Conservation (phyloP, 2,797 vertebrate genomes). For the Eutrigla gurnardus region DNA sequence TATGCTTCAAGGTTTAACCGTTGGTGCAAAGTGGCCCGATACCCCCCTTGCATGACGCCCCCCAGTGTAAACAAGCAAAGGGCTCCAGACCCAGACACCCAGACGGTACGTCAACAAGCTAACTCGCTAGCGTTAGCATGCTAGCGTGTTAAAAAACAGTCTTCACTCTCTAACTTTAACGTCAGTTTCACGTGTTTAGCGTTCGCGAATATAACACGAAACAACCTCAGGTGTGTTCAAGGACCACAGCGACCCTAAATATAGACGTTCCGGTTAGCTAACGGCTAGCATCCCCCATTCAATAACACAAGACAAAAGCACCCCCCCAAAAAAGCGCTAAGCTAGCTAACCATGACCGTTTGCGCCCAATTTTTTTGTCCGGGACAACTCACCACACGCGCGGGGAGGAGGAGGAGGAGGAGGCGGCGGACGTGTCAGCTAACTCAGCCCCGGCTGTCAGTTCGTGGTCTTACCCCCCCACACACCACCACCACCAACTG, state of each 20-base stretch:
- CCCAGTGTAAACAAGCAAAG: constrained; percentile 52
- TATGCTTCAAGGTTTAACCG: background rate
- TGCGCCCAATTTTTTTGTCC: constrained; percentile 62
- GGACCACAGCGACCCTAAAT: background rate
- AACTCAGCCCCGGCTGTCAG: background rate
- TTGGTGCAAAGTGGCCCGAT: background rate
- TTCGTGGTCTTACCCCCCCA: fast-evolving
- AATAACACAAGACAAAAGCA: constrained; percentile 54
- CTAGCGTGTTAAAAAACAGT: background rate
- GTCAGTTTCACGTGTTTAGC: background rate
- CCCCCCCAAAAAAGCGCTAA: constrained; percentile 8
- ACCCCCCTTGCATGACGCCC: background rate
- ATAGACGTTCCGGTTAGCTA: constrained; percentile 12
- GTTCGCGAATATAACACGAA: fast-evolving
- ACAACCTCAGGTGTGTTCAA: fast-evolving
- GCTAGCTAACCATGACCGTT: constrained; percentile 68
- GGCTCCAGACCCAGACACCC: constrained; percentile 27
- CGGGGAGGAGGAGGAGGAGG: background rate
- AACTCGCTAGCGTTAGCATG: constrained; percentile 53
- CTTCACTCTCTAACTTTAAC: background rate
- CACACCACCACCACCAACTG: background rate
- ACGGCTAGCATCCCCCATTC: constrained; percentile 49
- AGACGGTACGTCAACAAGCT: constrained; percentile 55
- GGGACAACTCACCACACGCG: constrained; percentile 40
- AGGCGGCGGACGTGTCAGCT: constrained; percentile 26